A percentile compares a stretch with the other conserved stretches of the same genome.
Conservation (phyloP, 2,888 invertebrate genomes). For the Latrodectus elegans region DNA sequence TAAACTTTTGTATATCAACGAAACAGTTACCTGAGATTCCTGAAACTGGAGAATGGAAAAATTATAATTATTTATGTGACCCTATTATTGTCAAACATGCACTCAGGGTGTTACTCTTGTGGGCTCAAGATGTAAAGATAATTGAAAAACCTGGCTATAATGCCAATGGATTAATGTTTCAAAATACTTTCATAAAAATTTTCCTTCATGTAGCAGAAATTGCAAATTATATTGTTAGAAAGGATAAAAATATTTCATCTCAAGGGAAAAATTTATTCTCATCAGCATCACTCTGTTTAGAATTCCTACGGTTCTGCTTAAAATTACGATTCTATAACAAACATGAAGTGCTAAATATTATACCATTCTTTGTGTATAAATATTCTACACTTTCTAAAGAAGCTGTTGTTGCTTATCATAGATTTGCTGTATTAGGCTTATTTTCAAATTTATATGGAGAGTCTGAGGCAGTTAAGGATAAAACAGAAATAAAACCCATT, state of each 20-base stretch:
- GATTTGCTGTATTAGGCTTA: conserved; percentile 47
- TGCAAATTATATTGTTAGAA: conserved; percentile 4
- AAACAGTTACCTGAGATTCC: neutral
- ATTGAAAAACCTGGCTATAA: conserved; percentile 13
- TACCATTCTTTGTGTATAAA: conserved; percentile 27
- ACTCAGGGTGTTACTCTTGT: conserved; percentile 35
- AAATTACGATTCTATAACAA: conserved; percentile 44
- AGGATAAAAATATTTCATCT: too few relatives aligned
- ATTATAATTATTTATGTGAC: conserved; percentile 1
- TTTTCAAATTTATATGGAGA: conserved; percentile 36
- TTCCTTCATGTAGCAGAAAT: conserved; percentile 52
- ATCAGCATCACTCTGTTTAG: conserved; percentile 34
- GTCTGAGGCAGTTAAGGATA: neutral
- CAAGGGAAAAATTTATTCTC: neutral
- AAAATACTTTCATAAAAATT: conserved; percentile 20
- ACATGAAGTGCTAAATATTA: conserved; percentile 10
- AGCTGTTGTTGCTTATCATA: conserved; percentile 52
- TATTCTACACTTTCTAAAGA: conserved; percentile 31
- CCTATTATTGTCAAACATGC: conserved; percentile 17
- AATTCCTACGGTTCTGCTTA: conserved; percentile 53
- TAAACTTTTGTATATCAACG: neutral
- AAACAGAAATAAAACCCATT: conserved; percentile 45
- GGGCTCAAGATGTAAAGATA: conserved; percentile 44
- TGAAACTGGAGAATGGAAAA: neutral
- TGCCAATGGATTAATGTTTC: conserved; percentile 6